phyloP scores from a whole-genome alignment of 2,113 vertebrate genomes.

The Apeltes quadracus region DNA sequence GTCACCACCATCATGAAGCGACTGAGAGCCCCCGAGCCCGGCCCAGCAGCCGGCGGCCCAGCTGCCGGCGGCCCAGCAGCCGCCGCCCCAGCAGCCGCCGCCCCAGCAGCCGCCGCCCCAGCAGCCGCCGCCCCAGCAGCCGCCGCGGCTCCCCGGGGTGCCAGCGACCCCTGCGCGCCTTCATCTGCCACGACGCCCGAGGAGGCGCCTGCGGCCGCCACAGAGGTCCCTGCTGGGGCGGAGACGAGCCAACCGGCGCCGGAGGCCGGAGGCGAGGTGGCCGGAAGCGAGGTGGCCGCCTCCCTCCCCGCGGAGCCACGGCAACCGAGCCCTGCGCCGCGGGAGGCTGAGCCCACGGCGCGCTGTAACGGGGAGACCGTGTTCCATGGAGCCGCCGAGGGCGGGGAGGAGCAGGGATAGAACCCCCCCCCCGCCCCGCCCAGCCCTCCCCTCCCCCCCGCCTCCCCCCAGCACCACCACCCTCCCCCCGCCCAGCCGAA shows the following conservation, averaged over 20 bases:
- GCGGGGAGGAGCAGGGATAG: conserved; percentile 85
- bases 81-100: conserved; percentile 54
- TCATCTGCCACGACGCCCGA: conserved; percentile 42
- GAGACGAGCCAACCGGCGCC: conserved; percentile 60
- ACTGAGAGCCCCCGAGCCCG: conserved; percentile 87
- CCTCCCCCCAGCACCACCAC: too few species aligned
- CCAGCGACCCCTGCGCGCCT: conserved; percentile 47
- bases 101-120: conserved; percentile 57
- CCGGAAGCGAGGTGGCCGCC: too few species aligned
- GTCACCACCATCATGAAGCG: conserved; percentile 98
- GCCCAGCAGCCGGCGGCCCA: conserved; percentile 55
- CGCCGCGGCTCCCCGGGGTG: conserved; percentile 46
- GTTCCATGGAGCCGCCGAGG: conserved; percentile 62
- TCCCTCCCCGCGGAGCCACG: conserved; percentile 61
- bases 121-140: conserved; percentile 57
- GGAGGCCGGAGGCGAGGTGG: conserved; percentile 18
- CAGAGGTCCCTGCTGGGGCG: conserved; percentile 51
- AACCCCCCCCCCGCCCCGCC: not conserved
- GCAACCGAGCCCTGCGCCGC: conserved; percentile 57
- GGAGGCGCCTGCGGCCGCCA: conserved; percentile 9
- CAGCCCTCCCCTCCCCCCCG: too few species aligned
- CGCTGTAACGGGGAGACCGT: conserved; percentile 85
- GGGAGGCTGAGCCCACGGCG: conserved; percentile 70
- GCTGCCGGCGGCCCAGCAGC: conserved; percentile 63
- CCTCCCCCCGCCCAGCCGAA: not conserved